Evolutionary conservation across 2,113 vertebrate genomes (phyloP).

Genomic region (Rhinolophus ferrumequinum): DNA sequence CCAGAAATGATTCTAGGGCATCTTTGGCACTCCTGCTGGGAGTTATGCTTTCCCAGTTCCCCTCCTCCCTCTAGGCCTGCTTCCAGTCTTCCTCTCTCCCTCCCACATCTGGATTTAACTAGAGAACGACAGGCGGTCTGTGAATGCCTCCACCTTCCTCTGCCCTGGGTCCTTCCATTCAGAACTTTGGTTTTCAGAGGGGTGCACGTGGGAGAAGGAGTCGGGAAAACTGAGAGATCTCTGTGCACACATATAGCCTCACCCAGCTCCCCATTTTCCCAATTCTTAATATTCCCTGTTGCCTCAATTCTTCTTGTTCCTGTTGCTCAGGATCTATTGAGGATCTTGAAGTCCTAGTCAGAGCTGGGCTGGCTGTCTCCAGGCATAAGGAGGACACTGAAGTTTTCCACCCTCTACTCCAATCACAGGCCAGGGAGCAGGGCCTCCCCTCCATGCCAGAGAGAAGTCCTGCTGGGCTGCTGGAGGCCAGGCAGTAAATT

Average conservation of each 20-base stretch:
- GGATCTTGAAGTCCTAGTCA: not conserved
- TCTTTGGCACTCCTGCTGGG: not conserved
- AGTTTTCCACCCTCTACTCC: no score
- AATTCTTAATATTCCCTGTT: not conserved
- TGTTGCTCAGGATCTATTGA: not conserved
- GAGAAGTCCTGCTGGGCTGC: slow-evolving; percentile 38
- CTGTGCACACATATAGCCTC: not conserved
- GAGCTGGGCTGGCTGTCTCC: not conserved
- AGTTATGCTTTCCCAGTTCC: not conserved
- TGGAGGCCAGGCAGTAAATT: slow-evolving; percentile 13
- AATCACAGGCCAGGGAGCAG: not conserved
- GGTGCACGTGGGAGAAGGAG: not conserved
- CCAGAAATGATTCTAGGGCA: not conserved
- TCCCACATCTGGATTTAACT: slow-evolving; percentile 87
- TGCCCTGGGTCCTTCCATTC: not conserved
- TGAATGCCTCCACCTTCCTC: slow-evolving; percentile 59
- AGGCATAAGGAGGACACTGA: not conserved
- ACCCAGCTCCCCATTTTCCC: not conserved
- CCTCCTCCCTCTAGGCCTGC: slow-evolving; percentile 5
- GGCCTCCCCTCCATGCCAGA: not conserved
- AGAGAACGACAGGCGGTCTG: slow-evolving; percentile 69
- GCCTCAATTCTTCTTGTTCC: not conserved
- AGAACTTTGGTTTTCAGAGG: slow-evolving; percentile 24
- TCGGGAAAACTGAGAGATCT: not conserved
- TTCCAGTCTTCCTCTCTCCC: not conserved